Evolutionary conservation across 2,888 invertebrate genomes (phyloP).

Genomic region (Lamellibrachia columna): DNA sequence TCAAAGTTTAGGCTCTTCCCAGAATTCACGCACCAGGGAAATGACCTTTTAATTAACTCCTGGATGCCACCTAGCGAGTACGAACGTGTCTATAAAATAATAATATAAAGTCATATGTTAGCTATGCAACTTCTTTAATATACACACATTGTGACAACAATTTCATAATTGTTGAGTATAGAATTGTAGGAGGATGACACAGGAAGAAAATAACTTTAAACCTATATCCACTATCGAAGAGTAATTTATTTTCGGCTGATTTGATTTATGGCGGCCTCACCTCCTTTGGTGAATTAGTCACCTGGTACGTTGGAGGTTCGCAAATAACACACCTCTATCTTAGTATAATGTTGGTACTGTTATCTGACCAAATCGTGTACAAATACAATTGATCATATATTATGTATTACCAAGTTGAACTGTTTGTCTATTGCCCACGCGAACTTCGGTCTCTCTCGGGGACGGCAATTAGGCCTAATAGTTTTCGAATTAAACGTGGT

Average conservation of each 20-base stretch:
- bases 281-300: neutral
- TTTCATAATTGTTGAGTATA: neutral
- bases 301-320: neutral
- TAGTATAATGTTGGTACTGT: neutral
- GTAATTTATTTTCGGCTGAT: neutral
- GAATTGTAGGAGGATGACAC: neutral
- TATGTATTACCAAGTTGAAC: neutral
- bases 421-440: neutral
- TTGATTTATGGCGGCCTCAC: too few species aligned
- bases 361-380: neutral
- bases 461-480: too few species aligned
- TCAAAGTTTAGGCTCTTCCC: neutral
- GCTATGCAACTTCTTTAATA: neutral
- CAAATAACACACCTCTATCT: neutral
- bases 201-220: neutral
- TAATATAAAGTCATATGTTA: too few species aligned
- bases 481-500: neutral
- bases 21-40: neutral
- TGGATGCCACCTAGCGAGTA: too few species aligned
- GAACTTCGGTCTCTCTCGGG: neutral
- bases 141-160: neutral
- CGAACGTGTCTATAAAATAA: too few species aligned
- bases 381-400: neutral
- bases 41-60: neutral
- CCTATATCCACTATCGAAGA: neutral